phyloP scores from a whole-genome alignment of 2,113 vertebrate genomes.

The Leptobrachium leishanense region DNA sequence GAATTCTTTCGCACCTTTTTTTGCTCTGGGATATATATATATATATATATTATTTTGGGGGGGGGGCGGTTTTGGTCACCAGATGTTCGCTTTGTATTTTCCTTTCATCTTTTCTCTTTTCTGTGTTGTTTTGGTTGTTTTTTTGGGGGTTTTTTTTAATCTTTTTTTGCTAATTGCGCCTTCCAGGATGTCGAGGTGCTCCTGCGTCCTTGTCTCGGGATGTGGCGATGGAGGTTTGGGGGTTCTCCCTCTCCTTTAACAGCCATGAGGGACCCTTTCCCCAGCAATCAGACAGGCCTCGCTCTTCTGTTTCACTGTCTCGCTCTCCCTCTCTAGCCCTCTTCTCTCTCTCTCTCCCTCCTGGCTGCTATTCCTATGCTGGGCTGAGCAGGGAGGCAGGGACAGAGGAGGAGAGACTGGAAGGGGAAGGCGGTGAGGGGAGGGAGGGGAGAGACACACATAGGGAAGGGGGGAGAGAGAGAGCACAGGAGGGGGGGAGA shows the following conservation, averaged over 20 bases:
- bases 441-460: slow-evolving; percentile 24
- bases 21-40: not conserved
- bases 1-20: not conserved
- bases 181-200: slow-evolving; percentile 1
- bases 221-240: not conserved
- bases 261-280: slow-evolving; percentile 3
- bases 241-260: slow-evolving; percentile 3
- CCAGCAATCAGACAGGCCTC: slow-evolving; percentile 37
- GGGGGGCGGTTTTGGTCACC: not conserved
- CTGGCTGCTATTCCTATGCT: slow-evolving; percentile 47
- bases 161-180: too few relatives aligned
- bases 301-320: not conserved
- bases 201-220: not conserved
- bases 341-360: not conserved
- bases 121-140: too few relatives aligned
- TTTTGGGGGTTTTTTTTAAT: too few relatives aligned
- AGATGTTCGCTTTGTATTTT: not conserved
- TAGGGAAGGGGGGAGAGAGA: slow-evolving; percentile 2
- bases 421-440: slow-evolving; percentile 2
- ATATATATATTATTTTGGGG: not conserved
- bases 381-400: slow-evolving; percentile 31
- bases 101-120: not conserved
- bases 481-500: slow-evolving; percentile 11
- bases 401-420: slow-evolving; percentile 4
- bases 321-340: not conserved